A percentile compares a stretch with the other conserved stretches of the same genome.
Conservation (phyloP, 2,797 vertebrate species). For the Scyliorhinus canicula region DNA sequence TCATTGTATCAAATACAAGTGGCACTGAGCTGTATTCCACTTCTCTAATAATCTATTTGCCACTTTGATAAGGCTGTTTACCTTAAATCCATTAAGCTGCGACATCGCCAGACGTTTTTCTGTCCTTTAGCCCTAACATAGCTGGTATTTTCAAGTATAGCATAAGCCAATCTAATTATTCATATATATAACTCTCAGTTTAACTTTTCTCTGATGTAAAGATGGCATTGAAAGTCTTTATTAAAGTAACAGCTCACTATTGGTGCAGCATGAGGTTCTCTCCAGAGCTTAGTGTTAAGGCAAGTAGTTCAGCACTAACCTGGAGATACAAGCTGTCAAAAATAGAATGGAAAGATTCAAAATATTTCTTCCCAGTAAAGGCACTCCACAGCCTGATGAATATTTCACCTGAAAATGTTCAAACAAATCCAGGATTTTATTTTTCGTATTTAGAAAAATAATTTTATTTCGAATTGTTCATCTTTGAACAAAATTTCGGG, state of each 20-base stretch:
- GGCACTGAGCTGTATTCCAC: background rate
- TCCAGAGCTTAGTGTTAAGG: background rate
- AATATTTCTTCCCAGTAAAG: background rate
- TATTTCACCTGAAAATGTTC: background rate
- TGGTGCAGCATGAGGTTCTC: background rate
- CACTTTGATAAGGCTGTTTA: slow-evolving; percentile 14
- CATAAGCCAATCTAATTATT: background rate
- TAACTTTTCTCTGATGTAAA: background rate
- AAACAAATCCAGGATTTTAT: background rate
- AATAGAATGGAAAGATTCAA: background rate
- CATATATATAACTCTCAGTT: background rate
- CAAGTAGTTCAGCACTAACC: background rate
- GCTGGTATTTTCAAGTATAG: background rate
- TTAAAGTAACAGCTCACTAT: background rate
- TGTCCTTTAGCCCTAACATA: background rate
- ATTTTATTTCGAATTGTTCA: background rate
- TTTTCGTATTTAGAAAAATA: background rate
- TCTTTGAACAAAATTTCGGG: background rate
- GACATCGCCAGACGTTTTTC: background rate
- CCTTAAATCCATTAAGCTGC: background rate
- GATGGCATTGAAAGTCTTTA: background rate
- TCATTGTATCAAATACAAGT: slow-evolving; percentile 10
- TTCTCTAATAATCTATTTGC: background rate
- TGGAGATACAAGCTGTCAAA: background rate
- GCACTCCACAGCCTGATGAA: background rate